Conservation (phyloP, 2,888 invertebrate species). For the Drosophila atroscutellata region DNA sequence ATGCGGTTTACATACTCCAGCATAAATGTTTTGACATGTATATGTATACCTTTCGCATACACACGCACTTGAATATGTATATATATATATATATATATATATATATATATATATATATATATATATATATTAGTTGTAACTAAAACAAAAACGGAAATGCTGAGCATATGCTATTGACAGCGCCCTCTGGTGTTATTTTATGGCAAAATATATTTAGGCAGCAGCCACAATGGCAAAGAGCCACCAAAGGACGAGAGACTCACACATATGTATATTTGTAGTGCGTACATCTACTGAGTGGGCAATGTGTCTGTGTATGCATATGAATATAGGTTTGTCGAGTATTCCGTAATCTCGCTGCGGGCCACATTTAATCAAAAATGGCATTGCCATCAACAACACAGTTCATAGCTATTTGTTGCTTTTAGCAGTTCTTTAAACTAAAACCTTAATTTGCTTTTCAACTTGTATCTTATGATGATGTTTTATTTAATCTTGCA, state of each 20-base stretch:
- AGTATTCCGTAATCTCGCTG: conserved; percentile 40
- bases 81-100: conserved; percentile 14
- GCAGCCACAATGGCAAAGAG: not conserved
- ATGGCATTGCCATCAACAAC: conserved; percentile 50
- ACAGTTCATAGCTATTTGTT: not conserved
- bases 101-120: conserved; percentile 13
- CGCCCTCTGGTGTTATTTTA: conserved; percentile 74
- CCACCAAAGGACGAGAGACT: not conserved
- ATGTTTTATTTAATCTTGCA: conserved; percentile 25
- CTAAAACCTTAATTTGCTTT: conserved; percentile 30
- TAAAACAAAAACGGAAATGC: conserved; percentile 72
- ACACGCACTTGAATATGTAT: conserved; percentile 2
- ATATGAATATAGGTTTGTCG: conserved; percentile 4
- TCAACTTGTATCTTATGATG: conserved; percentile 6
- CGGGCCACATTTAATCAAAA: conserved; percentile 73
- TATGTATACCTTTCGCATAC: not conserved
- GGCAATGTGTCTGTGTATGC: not conserved
- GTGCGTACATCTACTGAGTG: conserved; percentile 23
- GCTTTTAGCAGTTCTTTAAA: conserved; percentile 37
- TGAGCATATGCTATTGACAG: conserved; percentile 74
- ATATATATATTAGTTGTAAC: conserved; percentile 58
- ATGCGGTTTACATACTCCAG: conserved; percentile 59
- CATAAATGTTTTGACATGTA: conserved; percentile 60
- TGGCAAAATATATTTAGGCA: conserved; percentile 62
- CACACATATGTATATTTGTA: conserved; percentile 47